Evolutionary conservation across 2,888 invertebrate genomes (phyloP), one percentile per base, ranked within the genome.

Genomic region (Rhagophthalmus giganteus): DNA sequence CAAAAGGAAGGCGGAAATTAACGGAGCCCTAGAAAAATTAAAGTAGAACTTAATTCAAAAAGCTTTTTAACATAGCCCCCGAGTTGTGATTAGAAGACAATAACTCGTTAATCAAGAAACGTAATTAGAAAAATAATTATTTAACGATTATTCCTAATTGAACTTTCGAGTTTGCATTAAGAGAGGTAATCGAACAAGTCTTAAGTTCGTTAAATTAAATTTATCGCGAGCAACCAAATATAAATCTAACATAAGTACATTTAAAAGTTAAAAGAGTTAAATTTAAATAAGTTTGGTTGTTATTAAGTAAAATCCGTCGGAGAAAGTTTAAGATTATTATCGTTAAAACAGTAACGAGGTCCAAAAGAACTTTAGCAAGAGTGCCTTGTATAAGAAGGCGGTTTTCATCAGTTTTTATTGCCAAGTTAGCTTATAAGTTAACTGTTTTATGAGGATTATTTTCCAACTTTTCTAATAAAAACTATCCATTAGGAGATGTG

Each of bases 391-490:
- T 31, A 30, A 46, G 16, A 46, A 27, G 37, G 25, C 37, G 15
- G 24, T 38, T 38, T 40, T 33, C 30, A 31, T 32, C 38, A 34
- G 40, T 39, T 45, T 52, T 56, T 56, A 52, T 45, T 49, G 35
- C 49, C 42, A 49, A 50, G 35, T 46, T 27, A 45, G 54, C 45
- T 46, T 37, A 35, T 46, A 48, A 44, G 32, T 50, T 33, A 45
- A 38, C 45, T 31, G 46, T 48, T 45, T 35, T 46, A 41, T 44
- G 25, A 39, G 32, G 51, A 48, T 48, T 51, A 54, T 54, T 54
- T 54, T 38, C 38, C 35, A 45, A 57, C 47, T 57, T 57, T 57
- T 42, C 46, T 46, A 46, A 50, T 50, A 57, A 51, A 54, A 57
- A 47, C 54, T 54, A 54, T 46, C 54, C 51, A 54, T 54, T 57